Evolutionary conservation across 2,888 invertebrate genomes (phyloP).

Genomic region (Cyclophora albipunctata): DNA sequence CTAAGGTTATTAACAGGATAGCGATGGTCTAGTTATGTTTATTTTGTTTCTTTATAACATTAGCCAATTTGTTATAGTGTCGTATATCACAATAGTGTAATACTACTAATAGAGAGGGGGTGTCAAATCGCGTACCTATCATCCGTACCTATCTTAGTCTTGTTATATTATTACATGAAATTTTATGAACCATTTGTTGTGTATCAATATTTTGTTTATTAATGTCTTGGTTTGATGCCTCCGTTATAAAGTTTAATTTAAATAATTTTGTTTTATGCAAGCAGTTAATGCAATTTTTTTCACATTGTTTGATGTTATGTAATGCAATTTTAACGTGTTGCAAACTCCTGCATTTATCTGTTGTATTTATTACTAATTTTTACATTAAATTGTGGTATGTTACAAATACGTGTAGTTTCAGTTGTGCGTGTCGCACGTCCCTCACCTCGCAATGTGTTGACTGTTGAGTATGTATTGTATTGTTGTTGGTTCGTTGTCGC

Average conservation of each 20-base stretch:
- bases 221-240: slow-evolving; percentile 75
- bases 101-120: slow-evolving; percentile 71
- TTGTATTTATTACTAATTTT: slow-evolving; percentile 82
- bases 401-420: slow-evolving; percentile 76
- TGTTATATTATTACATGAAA: slow-evolving; percentile 70
- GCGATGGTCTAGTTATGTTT: slow-evolving; percentile 74
- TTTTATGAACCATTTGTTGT: slow-evolving; percentile 72
- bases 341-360: slow-evolving; percentile 80
- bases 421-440: slow-evolving; percentile 58
- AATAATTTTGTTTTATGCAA: slow-evolving; percentile 74
- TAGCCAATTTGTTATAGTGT: slow-evolving; percentile 75
- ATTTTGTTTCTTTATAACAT: slow-evolving; percentile 65
- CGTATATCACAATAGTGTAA: slow-evolving; percentile 74
- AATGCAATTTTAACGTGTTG: slow-evolving; percentile 76
- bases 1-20: slow-evolving; percentile 69
- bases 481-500: neutral
- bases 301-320: slow-evolving; percentile 77
- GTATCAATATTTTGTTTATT: slow-evolving; percentile 62
- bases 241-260: slow-evolving; percentile 70
- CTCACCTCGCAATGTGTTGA: slow-evolving; percentile 42
- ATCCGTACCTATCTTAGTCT: slow-evolving; percentile 40
- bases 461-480: slow-evolving; percentile 21
- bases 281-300: slow-evolving; percentile 74
- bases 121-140: slow-evolving; percentile 71
- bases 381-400: slow-evolving; percentile 84